These are phyloP conservation scores for Mormyrops boulengeri DNA, from an alignment of 2,797 vertebrate genomes.

Conservation along the genomic window DNA sequence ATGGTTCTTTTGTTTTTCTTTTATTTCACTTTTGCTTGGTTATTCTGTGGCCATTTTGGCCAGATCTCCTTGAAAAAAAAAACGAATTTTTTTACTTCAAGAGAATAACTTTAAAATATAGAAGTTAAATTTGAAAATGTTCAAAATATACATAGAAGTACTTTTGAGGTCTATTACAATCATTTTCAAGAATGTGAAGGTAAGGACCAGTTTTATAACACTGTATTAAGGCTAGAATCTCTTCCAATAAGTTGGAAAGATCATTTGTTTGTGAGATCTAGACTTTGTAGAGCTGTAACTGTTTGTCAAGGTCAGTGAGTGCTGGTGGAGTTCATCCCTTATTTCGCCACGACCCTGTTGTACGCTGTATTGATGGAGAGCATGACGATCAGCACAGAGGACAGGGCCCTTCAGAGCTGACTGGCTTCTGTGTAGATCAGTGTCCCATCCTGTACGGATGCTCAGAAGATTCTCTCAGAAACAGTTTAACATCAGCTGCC, in stretches of 20 bases:
- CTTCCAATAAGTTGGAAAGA: background rate
- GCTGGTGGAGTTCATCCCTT: background rate
- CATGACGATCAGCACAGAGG: conserved; percentile 44
- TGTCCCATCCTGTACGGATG: background rate
- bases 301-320: background rate
- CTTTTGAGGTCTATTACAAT: background rate
- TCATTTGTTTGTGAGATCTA: background rate
- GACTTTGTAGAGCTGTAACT: background rate
- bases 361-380: conserved; percentile 6
- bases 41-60: background rate
- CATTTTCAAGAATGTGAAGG: background rate
- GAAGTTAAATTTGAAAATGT: background rate
- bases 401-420: conserved; percentile 19
- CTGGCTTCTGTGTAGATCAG: background rate
- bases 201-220: background rate
- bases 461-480: background rate
- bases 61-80: background rate
- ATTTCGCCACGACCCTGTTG: conserved; percentile 21
- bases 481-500: background rate
- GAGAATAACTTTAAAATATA: background rate
- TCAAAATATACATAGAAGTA: background rate
- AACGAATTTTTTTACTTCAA: background rate
- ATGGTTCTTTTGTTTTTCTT: background rate
- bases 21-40: background rate
- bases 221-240: background rate